Conservation (phyloP, 1,140 invertebrate species). For the Penaeus indicus region DNA sequence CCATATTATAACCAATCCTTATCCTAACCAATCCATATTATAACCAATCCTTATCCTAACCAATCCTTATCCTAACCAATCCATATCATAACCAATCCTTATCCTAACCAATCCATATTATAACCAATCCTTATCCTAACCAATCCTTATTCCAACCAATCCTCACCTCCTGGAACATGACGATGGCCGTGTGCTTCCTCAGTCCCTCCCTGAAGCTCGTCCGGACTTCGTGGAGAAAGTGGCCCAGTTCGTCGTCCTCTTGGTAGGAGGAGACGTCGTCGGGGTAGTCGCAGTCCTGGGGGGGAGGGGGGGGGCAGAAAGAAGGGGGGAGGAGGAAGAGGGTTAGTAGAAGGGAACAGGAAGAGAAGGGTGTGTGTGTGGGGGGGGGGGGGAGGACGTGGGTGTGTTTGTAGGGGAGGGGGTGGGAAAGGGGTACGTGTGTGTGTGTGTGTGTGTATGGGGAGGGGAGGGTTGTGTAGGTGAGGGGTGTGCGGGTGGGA, state of each 20-base stretch:
- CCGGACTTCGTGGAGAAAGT: constrained; percentile 57
- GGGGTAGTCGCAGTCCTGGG: constrained; percentile 61
- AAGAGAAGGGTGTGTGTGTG: not conserved
- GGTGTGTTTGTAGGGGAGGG: not conserved
- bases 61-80: no score
- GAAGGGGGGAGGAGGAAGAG: not conserved
- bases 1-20: no score
- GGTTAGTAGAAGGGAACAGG: not conserved
- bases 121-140: not conserved
- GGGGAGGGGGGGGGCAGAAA: not conserved
- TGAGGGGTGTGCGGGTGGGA: no score
- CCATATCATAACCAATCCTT: no score
- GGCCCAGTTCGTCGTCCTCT: constrained; percentile 59
- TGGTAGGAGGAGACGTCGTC: constrained; percentile 42
- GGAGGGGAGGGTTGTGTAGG: no score
- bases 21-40: no score
- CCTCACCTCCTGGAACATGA: constrained; percentile 45
- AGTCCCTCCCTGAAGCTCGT: constrained; percentile 56
- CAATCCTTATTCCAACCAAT: not conserved
- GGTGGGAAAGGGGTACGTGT: not conserved
- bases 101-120: no score
- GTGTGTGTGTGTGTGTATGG: no score
- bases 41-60: no score
- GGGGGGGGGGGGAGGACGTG: not conserved
- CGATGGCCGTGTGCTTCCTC: constrained; percentile 33